Conservation (phyloP, 2,797 vertebrate genomes). For the Tenualosa thibaudeaui region DNA sequence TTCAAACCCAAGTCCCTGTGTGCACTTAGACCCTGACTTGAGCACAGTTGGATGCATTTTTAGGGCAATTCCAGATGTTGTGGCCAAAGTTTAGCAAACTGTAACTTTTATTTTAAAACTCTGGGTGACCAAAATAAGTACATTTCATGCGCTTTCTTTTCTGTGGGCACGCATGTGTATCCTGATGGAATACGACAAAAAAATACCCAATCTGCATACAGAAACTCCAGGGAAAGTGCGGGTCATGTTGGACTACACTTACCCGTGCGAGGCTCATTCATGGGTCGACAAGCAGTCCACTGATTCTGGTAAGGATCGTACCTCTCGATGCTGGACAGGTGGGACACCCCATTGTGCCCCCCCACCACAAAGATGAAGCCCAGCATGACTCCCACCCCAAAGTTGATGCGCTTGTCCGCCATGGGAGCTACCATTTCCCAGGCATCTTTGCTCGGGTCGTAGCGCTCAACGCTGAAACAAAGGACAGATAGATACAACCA, state of each 20-base stretch:
- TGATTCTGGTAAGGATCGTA: conserved; percentile 98
- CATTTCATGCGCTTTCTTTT: too few species aligned
- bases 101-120: too few species aligned
- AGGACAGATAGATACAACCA: conserved; percentile 1
- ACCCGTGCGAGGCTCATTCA: conserved; percentile 98
- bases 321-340: conserved; percentile 95
- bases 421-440: conserved; percentile 98
- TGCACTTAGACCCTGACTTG: too few species aligned
- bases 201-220: not conserved
- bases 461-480: conserved; percentile 87
- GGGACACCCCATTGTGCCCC: conserved; percentile 95
- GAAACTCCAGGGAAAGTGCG: not conserved
- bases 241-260: conserved; percentile 53
- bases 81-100: too few species aligned
- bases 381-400: conserved; percentile 94
- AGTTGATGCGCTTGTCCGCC: conserved; percentile 98
- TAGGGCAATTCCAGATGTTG: too few species aligned
- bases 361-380: conserved; percentile 98
- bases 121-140: too few species aligned
- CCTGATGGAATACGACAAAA: too few species aligned
- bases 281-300: conserved; percentile 96
- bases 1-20: too few species aligned
- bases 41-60: too few species aligned
- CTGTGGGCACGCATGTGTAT: too few species aligned
- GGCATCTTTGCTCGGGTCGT: conserved; percentile 92